Evolutionary conservation across 1,140 invertebrate species (phyloP), one percentile per base, ranked within the genome.

Genomic region (Ptiloglossa arizonensis): DNA sequence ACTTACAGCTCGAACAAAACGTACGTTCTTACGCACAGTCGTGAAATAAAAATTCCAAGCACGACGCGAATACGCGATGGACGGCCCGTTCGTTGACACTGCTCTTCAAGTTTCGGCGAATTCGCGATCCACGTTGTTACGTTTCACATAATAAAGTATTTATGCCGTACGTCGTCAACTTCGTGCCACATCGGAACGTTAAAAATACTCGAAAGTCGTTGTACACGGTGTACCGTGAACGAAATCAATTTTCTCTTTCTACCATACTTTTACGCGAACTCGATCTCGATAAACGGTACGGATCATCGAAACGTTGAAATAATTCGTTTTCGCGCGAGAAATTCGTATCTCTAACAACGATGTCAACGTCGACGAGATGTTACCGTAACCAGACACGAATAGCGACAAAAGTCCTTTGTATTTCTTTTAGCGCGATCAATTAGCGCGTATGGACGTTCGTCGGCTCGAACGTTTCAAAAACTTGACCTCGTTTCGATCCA

Each of bases 81-180:
- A 73, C 64, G 64, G 13, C 48, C 22, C 29, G 54, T 76, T 69
- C 73, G 66, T 68, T 76, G 64, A 76, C 66, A 41, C 54, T 35
- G 22, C 19, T 67, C n/a, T 35, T 29, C 32, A 41, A 69, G 41
- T 60, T 76, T 76, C 54, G 64, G 64, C 44, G 66, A 50, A 76
- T 57, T 41, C 24, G 13, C 19, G 50, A 38, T 46, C 15, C 27
- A 38, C 52, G 27, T 24, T 8, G 32, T 17, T 54, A 11, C 44
- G 62, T 44, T 57, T 24, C 41, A 1, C 41, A 1, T 15, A 17
- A 48, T 48, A 59, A 44, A 32, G 1, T 29, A 5, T 46, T 35
- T 60, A 13, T 41, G 0, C 32, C 9, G 13, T 24, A 19, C 19
- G 22, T 19, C 50, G 41, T 11, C 41, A 11, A 13, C 41, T 41